These are phyloP conservation scores for Dasysyrphus albostriatus DNA, from an alignment of 2,888 invertebrate species.

Conservation along the genomic window DNA sequence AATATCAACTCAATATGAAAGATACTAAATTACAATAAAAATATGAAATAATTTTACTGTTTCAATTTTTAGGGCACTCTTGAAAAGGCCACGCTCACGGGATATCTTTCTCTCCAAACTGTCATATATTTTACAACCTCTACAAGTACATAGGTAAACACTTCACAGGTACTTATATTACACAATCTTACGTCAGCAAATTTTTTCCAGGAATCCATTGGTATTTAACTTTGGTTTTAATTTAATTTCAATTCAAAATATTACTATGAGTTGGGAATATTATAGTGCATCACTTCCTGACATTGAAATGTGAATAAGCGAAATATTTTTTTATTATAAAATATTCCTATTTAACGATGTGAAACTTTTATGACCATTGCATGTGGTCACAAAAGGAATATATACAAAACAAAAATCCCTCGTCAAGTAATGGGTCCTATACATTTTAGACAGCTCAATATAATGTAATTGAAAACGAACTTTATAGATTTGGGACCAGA, in stretches of 20 bases:
- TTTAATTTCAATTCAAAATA: background rate
- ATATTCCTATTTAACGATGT: background rate
- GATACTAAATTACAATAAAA: too few relatives aligned
- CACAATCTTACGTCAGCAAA: too few relatives aligned
- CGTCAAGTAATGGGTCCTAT: constrained; percentile 14
- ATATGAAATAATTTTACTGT: too few relatives aligned
- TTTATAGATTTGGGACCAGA: constrained; percentile 40
- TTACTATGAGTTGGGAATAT: too few relatives aligned
- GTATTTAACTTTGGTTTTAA: background rate
- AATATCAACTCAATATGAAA: too few relatives aligned
- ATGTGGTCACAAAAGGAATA: constrained; percentile 18
- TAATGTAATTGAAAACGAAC: constrained; percentile 42
- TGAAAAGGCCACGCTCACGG: too few relatives aligned
- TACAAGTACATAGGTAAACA: too few relatives aligned
- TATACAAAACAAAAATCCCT: background rate
- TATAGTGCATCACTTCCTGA: too few relatives aligned
- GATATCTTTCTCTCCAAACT: too few relatives aligned
- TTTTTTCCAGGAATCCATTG: background rate
- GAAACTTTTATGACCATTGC: constrained; percentile 16
- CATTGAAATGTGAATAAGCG: background rate
- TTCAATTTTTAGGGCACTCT: too few relatives aligned
- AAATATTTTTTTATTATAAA: background rate
- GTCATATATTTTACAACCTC: too few relatives aligned
- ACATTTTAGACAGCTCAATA: constrained; percentile 30
- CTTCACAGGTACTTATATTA: too few relatives aligned